phyloP scores from a whole-genome alignment of 2,797 vertebrate species.

The Catharus ustulatus region DNA sequence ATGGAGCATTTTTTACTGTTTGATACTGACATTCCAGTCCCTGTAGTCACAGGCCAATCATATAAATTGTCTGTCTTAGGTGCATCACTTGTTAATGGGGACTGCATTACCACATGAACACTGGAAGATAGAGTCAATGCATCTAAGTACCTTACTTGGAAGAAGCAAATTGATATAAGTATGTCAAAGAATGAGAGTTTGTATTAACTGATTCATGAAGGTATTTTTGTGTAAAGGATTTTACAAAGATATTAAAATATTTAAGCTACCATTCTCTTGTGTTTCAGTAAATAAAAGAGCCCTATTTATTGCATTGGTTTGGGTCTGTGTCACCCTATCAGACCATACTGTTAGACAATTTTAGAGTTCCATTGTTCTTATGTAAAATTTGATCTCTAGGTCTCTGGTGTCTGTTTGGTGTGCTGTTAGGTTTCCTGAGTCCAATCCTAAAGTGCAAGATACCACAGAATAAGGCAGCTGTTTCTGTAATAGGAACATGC shows the following conservation, averaged over 20 bases:
- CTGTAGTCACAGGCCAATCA: not conserved
- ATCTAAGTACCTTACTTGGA: not conserved
- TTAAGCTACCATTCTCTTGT: not conserved
- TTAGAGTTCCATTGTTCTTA: not conserved
- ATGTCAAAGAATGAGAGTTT: not conserved
- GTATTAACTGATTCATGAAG: not conserved
- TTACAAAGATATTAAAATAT: not conserved
- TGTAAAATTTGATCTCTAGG: not conserved
- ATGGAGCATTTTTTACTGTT: not conserved
- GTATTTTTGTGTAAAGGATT: not conserved
- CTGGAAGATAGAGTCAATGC: not conserved
- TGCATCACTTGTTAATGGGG: not conserved
- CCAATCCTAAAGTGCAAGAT: not conserved
- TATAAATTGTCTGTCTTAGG: not conserved
- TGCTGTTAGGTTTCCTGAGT: not conserved
- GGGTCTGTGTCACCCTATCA: not conserved
- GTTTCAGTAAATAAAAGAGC: not conserved
- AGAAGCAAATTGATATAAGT: not conserved
- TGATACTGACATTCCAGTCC: not conserved
- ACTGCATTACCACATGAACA: not conserved
- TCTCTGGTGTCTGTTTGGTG: not conserved
- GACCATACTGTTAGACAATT: not conserved
- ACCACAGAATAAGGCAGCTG: not conserved
- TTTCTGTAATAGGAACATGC: not conserved
- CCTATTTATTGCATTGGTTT: not conserved